Conservation (phyloP, 2,888 invertebrate genomes). For the Aphrophora alni region DNA sequence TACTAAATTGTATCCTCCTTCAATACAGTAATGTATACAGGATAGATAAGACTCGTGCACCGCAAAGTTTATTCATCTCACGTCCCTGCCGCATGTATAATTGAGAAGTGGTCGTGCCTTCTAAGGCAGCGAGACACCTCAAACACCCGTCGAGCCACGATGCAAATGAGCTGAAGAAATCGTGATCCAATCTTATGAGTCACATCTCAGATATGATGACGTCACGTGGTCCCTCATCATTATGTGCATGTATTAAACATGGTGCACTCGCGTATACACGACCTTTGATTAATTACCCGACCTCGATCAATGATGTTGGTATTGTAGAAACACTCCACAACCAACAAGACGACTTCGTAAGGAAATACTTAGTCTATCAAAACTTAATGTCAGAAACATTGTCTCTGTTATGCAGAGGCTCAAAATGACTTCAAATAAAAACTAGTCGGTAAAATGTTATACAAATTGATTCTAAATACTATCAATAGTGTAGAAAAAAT, state of each 20-base stretch:
- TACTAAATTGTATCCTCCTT: no score
- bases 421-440: no score
- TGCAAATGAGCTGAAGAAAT: no score
- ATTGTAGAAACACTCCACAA: neutral
- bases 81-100: neutral
- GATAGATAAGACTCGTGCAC: no score
- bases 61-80: neutral
- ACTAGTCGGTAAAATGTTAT: no score
- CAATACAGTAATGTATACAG: no score
- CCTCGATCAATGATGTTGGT: neutral
- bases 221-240: neutral
- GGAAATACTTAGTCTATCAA: no score
- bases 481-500: no score
- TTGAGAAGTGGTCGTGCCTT: neutral
- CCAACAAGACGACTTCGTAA: no score
- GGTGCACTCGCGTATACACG: neutral
- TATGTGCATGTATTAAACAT: neutral
- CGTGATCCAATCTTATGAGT: neutral
- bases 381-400: no score
- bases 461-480: no score
- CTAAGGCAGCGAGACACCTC: conserved; percentile 1
- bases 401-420: no score
- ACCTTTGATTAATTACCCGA: neutral
- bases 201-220: neutral
- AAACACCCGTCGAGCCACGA: neutral